Base-by-base conservation (phyloP, 2,113 vertebrate species). In the Burhinus oedicnemus region DNA sequence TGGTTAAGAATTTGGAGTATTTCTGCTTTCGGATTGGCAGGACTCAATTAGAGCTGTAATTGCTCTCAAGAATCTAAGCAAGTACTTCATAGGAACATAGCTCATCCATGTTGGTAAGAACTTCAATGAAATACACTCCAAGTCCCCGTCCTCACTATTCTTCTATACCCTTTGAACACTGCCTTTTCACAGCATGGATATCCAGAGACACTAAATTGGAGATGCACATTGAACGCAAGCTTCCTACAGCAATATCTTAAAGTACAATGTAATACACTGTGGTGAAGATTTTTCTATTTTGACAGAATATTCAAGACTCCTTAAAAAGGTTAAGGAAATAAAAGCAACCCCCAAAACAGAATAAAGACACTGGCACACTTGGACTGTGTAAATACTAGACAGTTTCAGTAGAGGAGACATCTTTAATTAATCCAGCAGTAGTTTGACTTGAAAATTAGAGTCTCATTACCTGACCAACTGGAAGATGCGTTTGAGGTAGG, bases 401-500 rank as follows among this genome's bases (percentile, higher is more conserved):
- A 38, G 36, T 26, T 88, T 72, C 69, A 83, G 51, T 34, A 71
- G 27, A 9, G 2, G 14, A 86, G 51, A 16, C 22, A 65, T 7
- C 44, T 80, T 30, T 62, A 16, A n/a, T 27, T 44, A 71, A 89
- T 42, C 58, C 85, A 88, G 27, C 54, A 69, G 38, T 6, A 79
- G 32, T 34, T 38, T 10, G 8, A 76, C 26, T n/a, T 72, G 12
- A 70, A 51, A 69, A 69, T 15, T n/a, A 91, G 44, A 77, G 47
- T 40, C 42, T 85, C 13, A 20, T 92, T 96, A 99, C 99, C 99
- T 99, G 96, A 99, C 99, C 26, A 99, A 97, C 58, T 99, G 98
- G 97, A 99, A 99, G 97, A 99, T 99, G 92, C 99, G 98, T 90
- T 97, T 98, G 93, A 99, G 99, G 97, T 99, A 99, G 84, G 99